Base-by-base conservation (phyloP, 2,797 vertebrate species). In the Rachycentron canadum region DNA sequence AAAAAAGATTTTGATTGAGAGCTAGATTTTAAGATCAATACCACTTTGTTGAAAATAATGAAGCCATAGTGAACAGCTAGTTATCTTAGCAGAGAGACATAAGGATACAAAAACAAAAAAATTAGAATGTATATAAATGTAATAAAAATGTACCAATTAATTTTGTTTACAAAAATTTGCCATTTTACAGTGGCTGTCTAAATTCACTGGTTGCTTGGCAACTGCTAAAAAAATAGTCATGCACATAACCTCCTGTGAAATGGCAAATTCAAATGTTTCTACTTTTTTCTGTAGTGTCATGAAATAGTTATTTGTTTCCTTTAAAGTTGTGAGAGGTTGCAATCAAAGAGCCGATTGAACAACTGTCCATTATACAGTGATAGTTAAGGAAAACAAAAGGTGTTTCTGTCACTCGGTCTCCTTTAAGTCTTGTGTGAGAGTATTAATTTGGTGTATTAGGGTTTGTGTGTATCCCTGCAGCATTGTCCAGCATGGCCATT, bases 401-500 rank as follows among this genome's bases (percentile, higher is more conserved):
- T 53, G 28, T 21, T 28, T 57, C 25, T 50, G 7, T 55, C 13
- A 56, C 43, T 53, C 34, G 21, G 23, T 40, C 3, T 58, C 8
- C 43, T 47, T 30, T 36, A 47, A 14, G 8, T 34, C 70, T 32
- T 55, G 32, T 75, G 63, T 5, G 58, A 47, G 19, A 61, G 36
- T 58, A 58, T 78, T 74, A 13, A 65, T 79, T 71, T 61, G 25
- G 43, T 21, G 58, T 34, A 32, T 67, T 45, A 38, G 60, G 32
- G 60, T 67, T 72, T 73, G 38, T 64, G 40, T 63, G 52, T 28
- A 30, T 43, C 61, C 41, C 47, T 32, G 58, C 2, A 0, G 76
- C 80, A 71, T 26, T 17, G 58, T 71, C 63, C 68, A 74, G 68
- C 61, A 11, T 21, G 63, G 43, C 43, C 32, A 69, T 82, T 78